Evolutionary conservation across 2,113 vertebrate species (phyloP).

Genomic region (Neopipo cinnamomea): DNA sequence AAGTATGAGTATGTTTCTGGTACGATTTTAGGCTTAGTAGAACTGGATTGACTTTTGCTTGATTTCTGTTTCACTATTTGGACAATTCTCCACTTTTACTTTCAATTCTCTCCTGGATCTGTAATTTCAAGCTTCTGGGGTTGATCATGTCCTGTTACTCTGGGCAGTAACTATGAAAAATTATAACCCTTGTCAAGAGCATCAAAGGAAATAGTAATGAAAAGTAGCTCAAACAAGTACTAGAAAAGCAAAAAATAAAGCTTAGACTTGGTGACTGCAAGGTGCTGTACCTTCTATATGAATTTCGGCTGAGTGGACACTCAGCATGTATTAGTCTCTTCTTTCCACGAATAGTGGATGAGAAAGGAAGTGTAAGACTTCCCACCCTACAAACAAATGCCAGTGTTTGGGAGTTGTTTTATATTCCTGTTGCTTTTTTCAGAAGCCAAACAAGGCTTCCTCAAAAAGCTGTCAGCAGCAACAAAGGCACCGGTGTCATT

Average conservation of each 20-base stretch:
- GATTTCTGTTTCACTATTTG: background rate
- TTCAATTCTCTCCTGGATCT: background rate
- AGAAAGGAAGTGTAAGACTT: background rate
- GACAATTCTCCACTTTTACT: background rate
- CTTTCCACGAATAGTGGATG: background rate
- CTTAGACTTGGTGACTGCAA: background rate
- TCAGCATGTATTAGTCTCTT: accelerated
- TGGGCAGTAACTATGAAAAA: background rate
- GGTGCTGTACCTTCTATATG: background rate
- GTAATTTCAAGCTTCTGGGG: background rate
- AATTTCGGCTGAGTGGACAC: background rate
- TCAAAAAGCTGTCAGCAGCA: background rate
- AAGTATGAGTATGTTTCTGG: background rate
- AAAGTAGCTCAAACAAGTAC: background rate
- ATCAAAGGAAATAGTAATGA: background rate
- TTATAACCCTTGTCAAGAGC: background rate
- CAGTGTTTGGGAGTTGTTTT: background rate
- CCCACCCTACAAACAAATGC: background rate
- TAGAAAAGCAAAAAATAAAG: background rate
- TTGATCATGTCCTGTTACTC: background rate
- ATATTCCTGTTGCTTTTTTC: background rate
- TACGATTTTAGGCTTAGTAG: background rate
- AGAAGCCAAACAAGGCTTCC: background rate
- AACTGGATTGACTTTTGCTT: background rate
- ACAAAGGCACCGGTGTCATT: background rate